Base-by-base conservation (phyloP, 2,888 invertebrate genomes). In the Noctua janthina region DNA sequence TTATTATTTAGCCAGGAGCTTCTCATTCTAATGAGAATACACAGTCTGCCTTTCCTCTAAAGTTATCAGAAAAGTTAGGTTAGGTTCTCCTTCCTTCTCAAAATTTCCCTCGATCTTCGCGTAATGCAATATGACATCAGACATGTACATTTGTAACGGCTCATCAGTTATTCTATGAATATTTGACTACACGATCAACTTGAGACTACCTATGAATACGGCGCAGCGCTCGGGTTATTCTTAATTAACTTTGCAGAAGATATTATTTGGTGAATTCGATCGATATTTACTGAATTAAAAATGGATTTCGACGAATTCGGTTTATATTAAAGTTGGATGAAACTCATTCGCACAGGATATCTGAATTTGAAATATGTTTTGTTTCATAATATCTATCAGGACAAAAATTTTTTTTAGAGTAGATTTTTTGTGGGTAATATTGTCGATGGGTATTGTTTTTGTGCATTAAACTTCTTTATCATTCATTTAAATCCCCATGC, bases 161-260 rank as follows among this genome's bases (percentile, higher is more conserved):
- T 84, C 73, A 87, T 90, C 81, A 81, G 73, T 84, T 90, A 90
- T 91, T 90, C 89, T 81, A 89, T 91, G 90, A 91, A 91, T 90
- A 90, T 86, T 86, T 90, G 79, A 87, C 72, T 43, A 69, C 39
- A 79, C 46, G 39, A 78, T 82, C 73, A 75, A 79, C 43, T 82
- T 81, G 79, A 77, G 71, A 69, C 43, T 72, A 43, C 66, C 46
- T 56, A 68, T 70, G 66, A 71, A 70, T 62, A 51, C 29, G 17
- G 7, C n/a, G 39, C 39, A n/a, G 23, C 11, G 43, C n/a, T 70
- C 23, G 54, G 76, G 43, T 62, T 70, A 62, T 75, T 15, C 72
- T 54, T 87, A 87, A 86, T 84, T 87, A 84, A 79, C 39, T 82
- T 81, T 87, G 35, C 69, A 77, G 7, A 73, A 68, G n/a, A 67